A percentile compares a stretch with the other conserved stretches of the same genome.
phyloP scores from a whole-genome alignment of 1,140 invertebrate species.

The Pachypsylla venusta region DNA sequence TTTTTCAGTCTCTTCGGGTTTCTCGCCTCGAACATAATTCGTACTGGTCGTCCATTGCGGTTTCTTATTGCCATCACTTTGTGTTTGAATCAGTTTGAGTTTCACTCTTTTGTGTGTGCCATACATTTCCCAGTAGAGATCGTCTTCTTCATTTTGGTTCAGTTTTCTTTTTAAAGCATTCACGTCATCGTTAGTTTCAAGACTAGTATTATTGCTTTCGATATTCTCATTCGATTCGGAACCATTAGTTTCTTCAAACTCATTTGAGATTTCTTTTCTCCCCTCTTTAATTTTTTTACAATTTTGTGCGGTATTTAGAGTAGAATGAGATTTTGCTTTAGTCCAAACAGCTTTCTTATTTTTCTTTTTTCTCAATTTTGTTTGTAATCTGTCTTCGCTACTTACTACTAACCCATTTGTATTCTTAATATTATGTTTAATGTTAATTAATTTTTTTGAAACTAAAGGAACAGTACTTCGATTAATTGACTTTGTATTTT shows the following conservation, averaged over 20 bases:
- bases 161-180: neutral
- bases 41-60: neutral
- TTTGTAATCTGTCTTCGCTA: neutral
- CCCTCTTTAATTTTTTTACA: conserved; percentile 1
- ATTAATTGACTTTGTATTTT: neutral
- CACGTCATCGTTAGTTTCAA: neutral
- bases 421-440: neutral
- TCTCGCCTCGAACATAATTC: neutral
- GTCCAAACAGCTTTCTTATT: conserved; percentile 5
- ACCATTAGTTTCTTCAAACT: neutral
- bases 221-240: neutral
- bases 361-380: neutral
- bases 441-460: neutral
- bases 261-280: neutral
- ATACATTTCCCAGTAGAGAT: conserved; percentile 7
- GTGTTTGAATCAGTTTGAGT: conserved; percentile 1
- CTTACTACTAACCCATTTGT: neutral
- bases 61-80: conserved; percentile 9
- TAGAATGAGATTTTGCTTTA: neutral
- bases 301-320: neutral
- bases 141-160: conserved; percentile 3
- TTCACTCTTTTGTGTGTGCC: neutral
- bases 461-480: conserved; percentile 2
- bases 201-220: neutral
- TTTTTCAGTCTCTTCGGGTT: neutral